Conservation (phyloP, 2,888 invertebrate species). For the Hyppa rectilinea region DNA sequence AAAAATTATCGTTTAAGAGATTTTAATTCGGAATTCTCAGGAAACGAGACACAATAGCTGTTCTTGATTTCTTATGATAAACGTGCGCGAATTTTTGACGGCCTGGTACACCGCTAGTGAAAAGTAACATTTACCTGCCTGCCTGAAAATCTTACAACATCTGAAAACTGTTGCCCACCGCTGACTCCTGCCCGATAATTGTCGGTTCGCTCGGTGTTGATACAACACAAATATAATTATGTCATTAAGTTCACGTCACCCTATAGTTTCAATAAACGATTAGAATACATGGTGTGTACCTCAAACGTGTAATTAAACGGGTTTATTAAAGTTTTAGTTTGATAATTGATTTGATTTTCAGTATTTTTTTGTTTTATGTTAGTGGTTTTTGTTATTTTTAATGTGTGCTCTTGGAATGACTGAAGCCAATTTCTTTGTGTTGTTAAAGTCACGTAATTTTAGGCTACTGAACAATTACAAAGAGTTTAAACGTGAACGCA, state of each 20-base stretch:
- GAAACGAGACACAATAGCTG: not conserved
- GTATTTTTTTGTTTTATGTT: slow-evolving; percentile 4
- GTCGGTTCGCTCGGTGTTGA: slow-evolving; percentile 49
- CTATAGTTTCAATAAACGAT: slow-evolving; percentile 60
- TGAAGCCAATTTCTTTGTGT: not conserved
- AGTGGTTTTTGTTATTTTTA: not conserved
- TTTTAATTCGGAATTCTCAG: not conserved
- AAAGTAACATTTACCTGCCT: not conserved
- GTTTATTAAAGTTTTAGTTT: slow-evolving; percentile 18
- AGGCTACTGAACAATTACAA: not conserved
- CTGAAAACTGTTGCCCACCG: slow-evolving; percentile 55
- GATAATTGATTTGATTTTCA: slow-evolving; percentile 46
- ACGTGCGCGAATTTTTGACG: not conserved
- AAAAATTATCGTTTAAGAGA: not conserved
- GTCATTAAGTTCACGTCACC: slow-evolving; percentile 72
- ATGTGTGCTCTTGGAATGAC: not conserved
- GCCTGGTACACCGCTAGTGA: too few species aligned
- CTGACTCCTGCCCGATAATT: slow-evolving; percentile 72
- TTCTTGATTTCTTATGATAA: not conserved
- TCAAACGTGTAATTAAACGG: slow-evolving; percentile 48
- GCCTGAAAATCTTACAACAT: not conserved
- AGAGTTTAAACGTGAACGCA: not conserved
- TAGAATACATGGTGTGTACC: slow-evolving; percentile 28
- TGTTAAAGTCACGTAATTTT: too few species aligned
- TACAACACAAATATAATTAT: slow-evolving; percentile 77